These are phyloP conservation scores for Eremobia ochroleuca DNA, from an alignment of 2,888 invertebrate species.

Conservation along the genomic window DNA sequence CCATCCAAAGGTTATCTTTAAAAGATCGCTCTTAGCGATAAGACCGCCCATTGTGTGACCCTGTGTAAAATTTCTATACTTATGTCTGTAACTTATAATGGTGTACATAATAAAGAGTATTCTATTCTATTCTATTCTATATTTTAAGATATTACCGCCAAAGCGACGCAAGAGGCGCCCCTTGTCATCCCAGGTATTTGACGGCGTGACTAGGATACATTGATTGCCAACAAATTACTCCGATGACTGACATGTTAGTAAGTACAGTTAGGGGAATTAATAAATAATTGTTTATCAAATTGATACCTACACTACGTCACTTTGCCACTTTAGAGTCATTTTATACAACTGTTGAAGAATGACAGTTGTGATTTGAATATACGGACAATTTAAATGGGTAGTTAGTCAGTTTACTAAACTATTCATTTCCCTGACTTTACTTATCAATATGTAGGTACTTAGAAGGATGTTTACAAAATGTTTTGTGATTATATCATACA, in stretches of 20 bases:
- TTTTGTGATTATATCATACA: conserved; percentile 14
- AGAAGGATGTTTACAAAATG: neutral
- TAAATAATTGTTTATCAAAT: neutral
- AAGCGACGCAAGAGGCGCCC: conserved; percentile 31
- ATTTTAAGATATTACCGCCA: neutral
- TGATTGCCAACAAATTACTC: conserved; percentile 42
- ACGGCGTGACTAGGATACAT: conserved; percentile 15
- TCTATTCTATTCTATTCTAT: too few species aligned
- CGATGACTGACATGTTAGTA: conserved; percentile 27
- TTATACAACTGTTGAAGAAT: too few species aligned
- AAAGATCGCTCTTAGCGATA: too few species aligned
- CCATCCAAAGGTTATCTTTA: too few species aligned
- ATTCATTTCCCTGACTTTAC: neutral
- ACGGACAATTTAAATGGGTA: neutral
- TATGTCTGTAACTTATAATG: too few species aligned
- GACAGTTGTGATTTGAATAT: neutral
- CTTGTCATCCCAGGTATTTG: conserved; percentile 24
- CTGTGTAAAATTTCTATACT: too few species aligned
- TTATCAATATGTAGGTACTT: neutral
- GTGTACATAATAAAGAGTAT: too few species aligned
- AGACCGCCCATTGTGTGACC: too few species aligned
- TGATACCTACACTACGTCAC: neutral
- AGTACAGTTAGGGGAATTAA: neutral
- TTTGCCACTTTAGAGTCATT: neutral
- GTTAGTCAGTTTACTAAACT: neutral